Evolutionary conservation across 1,140 invertebrate species (phyloP).

Genomic region (Cyphomyrmex costatus): DNA sequence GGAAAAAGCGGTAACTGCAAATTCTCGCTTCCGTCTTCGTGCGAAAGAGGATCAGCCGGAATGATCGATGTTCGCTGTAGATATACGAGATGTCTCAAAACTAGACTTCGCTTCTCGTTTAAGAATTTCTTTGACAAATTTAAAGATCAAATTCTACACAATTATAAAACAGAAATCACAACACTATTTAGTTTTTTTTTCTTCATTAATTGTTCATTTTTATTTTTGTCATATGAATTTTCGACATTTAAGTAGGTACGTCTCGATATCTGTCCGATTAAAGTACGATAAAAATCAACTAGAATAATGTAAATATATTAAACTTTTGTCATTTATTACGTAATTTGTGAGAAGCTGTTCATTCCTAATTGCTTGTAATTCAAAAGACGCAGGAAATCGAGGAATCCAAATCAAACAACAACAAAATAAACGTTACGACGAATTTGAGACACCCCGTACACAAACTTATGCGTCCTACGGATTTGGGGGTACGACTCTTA

Average conservation of each 20-base stretch:
- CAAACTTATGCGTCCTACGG: constrained; percentile 15
- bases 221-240: background rate
- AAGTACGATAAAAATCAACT: background rate
- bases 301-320: background rate
- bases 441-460: constrained; percentile 2
- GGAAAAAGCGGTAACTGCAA: constrained; percentile 40
- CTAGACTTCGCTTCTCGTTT: background rate
- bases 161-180: background rate
- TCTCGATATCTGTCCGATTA: background rate
- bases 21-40: constrained; percentile 47
- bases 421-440: background rate
- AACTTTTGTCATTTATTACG: background rate
- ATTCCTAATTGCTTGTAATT: background rate
- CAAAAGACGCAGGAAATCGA: background rate
- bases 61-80: constrained; percentile 47
- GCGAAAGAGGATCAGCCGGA: constrained; percentile 41
- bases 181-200: background rate
- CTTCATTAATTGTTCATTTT: background rate
- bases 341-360: background rate
- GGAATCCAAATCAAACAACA: background rate
- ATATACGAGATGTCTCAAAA: constrained; percentile 37
- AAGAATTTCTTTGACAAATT: background rate
- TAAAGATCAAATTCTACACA: background rate
- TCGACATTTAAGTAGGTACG: background rate
- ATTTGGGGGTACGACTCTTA: constrained; percentile 43